Evolutionary conservation across 2,888 invertebrate species (phyloP).

Genomic region (Lithophane socia): DNA sequence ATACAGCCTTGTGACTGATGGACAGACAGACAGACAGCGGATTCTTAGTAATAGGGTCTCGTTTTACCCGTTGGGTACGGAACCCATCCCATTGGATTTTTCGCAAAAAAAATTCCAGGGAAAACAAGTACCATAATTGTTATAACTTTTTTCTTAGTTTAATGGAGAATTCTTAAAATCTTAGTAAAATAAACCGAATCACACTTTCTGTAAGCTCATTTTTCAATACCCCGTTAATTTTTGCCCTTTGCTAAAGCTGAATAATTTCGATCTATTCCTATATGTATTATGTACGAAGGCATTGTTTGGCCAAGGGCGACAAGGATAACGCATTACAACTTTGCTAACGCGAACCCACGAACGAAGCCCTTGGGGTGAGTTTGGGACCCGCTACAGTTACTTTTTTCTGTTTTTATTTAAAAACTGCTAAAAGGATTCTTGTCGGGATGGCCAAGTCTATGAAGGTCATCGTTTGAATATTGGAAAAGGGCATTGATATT

Average conservation of each 20-base stretch:
- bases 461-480: constrained; percentile 47
- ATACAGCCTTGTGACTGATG: too few relatives aligned
- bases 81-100: background rate
- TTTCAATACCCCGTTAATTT: background rate
- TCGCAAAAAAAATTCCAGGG: background rate
- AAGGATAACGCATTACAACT: constrained; percentile 72
- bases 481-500: constrained; percentile 18
- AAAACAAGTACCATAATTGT: background rate
- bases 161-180: background rate
- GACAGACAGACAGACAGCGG: too few relatives aligned
- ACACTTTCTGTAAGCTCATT: background rate
- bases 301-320: constrained; percentile 63
- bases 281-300: background rate
- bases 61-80: too few relatives aligned
- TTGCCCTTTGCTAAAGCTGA: background rate
- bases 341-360: constrained; percentile 51
- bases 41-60: too few relatives aligned
- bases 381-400: constrained; percentile 27
- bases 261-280: constrained; percentile 36
- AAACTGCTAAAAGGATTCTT: constrained; percentile 45
- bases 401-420: constrained; percentile 49
- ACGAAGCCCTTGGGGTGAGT: constrained; percentile 30
- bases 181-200: background rate
- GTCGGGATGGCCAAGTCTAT: constrained; percentile 24
- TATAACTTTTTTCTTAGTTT: background rate